Evolutionary conservation across 2,113 vertebrate genomes (phyloP).

Genomic region (Bufo gargarizans): DNA sequence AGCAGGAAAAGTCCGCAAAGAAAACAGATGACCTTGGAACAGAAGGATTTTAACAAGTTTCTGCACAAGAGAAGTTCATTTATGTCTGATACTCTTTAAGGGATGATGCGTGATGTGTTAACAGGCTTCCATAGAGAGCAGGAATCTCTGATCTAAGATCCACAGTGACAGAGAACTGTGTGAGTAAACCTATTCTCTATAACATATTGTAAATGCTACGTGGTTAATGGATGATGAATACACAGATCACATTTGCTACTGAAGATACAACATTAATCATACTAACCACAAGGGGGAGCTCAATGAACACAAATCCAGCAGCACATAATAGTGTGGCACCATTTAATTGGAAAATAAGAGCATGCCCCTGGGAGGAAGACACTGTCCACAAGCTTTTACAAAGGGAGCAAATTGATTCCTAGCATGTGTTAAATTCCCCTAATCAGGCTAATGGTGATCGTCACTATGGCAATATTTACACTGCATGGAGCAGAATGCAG

Average conservation of each 20-base stretch:
- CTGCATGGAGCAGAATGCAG: background rate
- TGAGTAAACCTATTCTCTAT: background rate
- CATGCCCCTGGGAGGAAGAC: background rate
- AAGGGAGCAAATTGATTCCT: background rate
- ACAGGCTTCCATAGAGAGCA: too few species aligned
- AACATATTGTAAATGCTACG: background rate
- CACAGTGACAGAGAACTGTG: background rate
- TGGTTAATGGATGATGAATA: background rate
- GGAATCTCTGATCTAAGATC: background rate
- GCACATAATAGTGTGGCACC: background rate
- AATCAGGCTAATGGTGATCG: background rate
- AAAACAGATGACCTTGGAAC: background rate
- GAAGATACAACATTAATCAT: background rate
- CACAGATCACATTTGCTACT: background rate
- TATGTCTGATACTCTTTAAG: too few species aligned
- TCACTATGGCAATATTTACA: background rate
- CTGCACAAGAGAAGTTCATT: too few species aligned
- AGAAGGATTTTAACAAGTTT: too few species aligned
- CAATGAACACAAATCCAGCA: background rate
- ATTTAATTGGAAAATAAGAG: background rate
- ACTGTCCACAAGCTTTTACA: background rate
- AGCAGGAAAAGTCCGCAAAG: background rate
- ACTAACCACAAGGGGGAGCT: conserved; percentile 32
- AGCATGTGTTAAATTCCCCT: background rate
- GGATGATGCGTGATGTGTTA: too few species aligned